These are phyloP conservation scores for Chaetorhynchus papuensis DNA, from an alignment of 2,113 vertebrate species.

Conservation along the genomic window DNA sequence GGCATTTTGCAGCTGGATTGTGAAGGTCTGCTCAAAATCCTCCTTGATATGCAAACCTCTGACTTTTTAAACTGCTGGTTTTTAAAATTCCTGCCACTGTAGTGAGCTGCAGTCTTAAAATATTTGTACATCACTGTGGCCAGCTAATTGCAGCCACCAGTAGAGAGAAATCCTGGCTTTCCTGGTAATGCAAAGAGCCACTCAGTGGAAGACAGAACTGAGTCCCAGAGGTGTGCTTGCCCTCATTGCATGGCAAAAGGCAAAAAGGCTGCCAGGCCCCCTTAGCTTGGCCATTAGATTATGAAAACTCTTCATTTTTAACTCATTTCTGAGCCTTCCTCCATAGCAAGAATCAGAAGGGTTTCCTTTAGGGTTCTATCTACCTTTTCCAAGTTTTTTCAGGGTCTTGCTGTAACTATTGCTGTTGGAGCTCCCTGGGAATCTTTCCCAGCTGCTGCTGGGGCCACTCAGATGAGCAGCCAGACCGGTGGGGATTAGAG, in stretches of 20 bases:
- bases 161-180: neutral
- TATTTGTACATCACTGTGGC: neutral
- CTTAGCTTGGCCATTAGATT: neutral
- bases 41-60: neutral
- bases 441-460: neutral
- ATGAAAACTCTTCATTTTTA: neutral
- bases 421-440: neutral
- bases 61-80: neutral
- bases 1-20: neutral
- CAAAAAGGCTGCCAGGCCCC: neutral
- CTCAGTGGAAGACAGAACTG: neutral
- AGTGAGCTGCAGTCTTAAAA: neutral
- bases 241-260: neutral
- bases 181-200: neutral
- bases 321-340: neutral
- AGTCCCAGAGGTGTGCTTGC: neutral
- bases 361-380: neutral
- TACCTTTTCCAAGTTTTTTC: neutral
- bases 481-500: neutral
- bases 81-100: neutral
- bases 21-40: neutral
- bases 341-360: neutral
- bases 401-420: neutral
- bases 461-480: neutral
- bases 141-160: neutral